phyloP scores from a whole-genome alignment of 92 coral and sea anemone species.

The Phenganax marumi region DNA sequence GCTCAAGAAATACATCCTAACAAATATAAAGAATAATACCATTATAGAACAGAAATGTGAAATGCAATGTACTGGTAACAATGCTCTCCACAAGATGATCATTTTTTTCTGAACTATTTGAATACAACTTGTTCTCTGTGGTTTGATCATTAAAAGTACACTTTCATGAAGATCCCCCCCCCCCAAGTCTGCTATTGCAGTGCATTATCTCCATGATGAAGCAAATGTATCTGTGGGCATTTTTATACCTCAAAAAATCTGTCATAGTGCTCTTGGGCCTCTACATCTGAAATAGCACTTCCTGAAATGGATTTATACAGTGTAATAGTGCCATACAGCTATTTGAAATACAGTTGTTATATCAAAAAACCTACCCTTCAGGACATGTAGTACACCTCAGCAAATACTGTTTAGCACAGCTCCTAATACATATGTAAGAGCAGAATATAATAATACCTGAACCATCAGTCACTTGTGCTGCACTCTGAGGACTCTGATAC shows the following conservation, averaged over 20 bases:
- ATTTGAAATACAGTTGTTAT: not conserved
- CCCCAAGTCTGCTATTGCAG: no score
- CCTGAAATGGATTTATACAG: conserved; percentile 52
- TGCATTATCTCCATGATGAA: no score
- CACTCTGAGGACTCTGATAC: conserved; percentile 99
- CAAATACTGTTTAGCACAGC: not conserved
- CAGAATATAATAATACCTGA: conserved; percentile 64
- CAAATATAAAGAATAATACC: not conserved
- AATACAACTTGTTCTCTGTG: no score
- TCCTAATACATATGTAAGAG: not conserved
- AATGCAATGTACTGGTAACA: not conserved
- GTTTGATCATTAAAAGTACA: no score
- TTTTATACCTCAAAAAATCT: conserved; percentile 80
- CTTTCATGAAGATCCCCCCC: no score
- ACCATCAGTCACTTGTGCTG: conserved; percentile 99
- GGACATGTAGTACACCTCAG: no score
- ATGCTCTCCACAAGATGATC: no score
- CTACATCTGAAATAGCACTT: conserved; percentile 98
- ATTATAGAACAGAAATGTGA: not conserved
- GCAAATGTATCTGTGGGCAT: not conserved
- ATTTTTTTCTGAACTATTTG: no score
- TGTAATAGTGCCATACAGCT: not conserved
- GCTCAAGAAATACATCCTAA: conserved; percentile 93
- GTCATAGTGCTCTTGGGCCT: conserved; percentile 98
- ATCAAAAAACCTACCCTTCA: not conserved